Evolutionary conservation across 2,113 vertebrate species (phyloP), one percentile per base, ranked within the genome.

Genomic region (Martes martes): DNA sequence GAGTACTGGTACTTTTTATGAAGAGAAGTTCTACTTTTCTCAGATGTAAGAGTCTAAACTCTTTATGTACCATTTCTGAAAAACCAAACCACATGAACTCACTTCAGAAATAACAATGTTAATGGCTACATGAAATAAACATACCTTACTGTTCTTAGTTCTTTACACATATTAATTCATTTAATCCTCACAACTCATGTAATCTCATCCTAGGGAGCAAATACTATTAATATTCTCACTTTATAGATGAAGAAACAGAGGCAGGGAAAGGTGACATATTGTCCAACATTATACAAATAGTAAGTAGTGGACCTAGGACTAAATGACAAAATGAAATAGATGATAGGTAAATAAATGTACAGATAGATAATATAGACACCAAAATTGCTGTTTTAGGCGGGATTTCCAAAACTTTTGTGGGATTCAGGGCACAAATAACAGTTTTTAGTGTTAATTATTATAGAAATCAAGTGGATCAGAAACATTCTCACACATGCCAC

Each of bases 31-130:
- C 31, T 42, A 61, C 26, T 52, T 14, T 69, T 93, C 39, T 89
- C 69, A 89, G 42, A 52, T 69, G 16, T 73, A 87, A 82, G 47
- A 96, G 21, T 95, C 11, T 82, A n/a, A 95, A 92, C 24, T 95
- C 23, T 45, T 84, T 84, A 61, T 31, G 39, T 52, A 84, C 2
- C 50, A 52, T 16, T 47, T 81, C 33, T 78, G 19, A 84, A 74
- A 96, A 87, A 47, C 3, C 7, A 67, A 91, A 57, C 23, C 18
- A 33, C 42, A 11, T 28, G 36, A 33, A 80, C 7, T 69, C 23
- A 74, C 55, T 63, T 88, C 14, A n/a, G 42, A 73, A 89, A 24
- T 52, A 52, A 45, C 36, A 80, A 57, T 74, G 11, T 55, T 63
- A 86, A 86, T 63, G 52, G 2, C 28, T 47, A 67, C 33, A 55